These are phyloP conservation scores for Dendrophyllia cribrosa DNA, from an alignment of 64 coral and sea anemone species.

Conservation along the genomic window DNA sequence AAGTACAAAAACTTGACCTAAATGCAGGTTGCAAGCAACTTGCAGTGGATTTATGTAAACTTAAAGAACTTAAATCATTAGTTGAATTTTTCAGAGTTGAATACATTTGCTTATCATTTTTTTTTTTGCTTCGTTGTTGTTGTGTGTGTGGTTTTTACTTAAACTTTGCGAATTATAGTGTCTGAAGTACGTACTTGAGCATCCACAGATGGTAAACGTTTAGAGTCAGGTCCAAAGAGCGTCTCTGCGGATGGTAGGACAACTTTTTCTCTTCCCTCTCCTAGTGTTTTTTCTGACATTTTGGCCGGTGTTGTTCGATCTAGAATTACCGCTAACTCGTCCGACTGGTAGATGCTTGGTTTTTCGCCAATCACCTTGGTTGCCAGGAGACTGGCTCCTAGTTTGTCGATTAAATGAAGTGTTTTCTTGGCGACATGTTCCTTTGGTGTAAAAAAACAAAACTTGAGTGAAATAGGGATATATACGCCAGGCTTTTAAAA, in stretches of 20 bases:
- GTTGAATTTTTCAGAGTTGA: too few relatives aligned
- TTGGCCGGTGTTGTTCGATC: slow-evolving; percentile 53
- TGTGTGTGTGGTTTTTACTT: too few relatives aligned
- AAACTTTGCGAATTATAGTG: too few relatives aligned
- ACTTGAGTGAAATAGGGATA: neutral
- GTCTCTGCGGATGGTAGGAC: slow-evolving; percentile 48
- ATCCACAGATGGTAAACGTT: slow-evolving; percentile 35
- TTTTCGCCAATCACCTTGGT: slow-evolving; percentile 68
- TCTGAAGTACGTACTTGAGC: slow-evolving; percentile 51
- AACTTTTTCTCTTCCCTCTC: slow-evolving; percentile 37
- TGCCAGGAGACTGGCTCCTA: slow-evolving; percentile 38
- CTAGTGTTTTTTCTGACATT: slow-evolving; percentile 34
- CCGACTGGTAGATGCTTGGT: slow-evolving; percentile 39
- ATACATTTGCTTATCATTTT: too few relatives aligned
- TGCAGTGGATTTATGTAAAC: too few relatives aligned
- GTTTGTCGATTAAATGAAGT: slow-evolving; percentile 52
- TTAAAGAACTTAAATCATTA: too few relatives aligned
- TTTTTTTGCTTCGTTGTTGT: too few relatives aligned
- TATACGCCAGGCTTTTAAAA: too few relatives aligned
- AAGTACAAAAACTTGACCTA: too few relatives aligned
- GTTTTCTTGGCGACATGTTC: slow-evolving; percentile 35
- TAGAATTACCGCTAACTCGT: slow-evolving; percentile 10
- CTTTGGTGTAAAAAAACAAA: neutral
- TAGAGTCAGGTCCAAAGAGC: slow-evolving; percentile 16
- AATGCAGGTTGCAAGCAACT: too few relatives aligned